These are phyloP conservation scores for Callimorpha dominula DNA, from an alignment of 2,888 invertebrate species.

Conservation along the genomic window DNA sequence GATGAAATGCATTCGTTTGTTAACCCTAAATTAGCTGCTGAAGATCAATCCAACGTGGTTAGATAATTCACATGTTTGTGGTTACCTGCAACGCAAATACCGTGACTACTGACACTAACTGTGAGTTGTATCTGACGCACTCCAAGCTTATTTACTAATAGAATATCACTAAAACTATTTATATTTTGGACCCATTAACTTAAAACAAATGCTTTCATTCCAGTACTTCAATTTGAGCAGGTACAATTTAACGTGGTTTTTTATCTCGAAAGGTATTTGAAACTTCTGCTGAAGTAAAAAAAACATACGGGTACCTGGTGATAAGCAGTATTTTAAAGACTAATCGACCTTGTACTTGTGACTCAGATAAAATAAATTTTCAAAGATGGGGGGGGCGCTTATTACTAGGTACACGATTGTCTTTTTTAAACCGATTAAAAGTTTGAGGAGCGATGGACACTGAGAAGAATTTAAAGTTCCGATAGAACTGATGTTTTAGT, in stretches of 20 bases:
- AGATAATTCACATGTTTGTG: conserved; percentile 60
- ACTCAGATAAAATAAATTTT: not conserved
- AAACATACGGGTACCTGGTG: not conserved
- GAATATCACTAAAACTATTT: conserved; percentile 24
- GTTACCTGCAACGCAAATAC: conserved; percentile 57
- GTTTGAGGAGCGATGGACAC: not conserved
- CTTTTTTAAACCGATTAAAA: not conserved
- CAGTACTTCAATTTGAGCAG: not conserved
- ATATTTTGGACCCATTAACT: not conserved
- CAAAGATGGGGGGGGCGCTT: too few species aligned
- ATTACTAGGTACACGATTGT: not conserved
- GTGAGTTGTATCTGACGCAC: conserved; percentile 20
- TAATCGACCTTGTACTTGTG: not conserved
- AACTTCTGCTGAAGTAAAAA: not conserved
- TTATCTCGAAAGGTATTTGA: not conserved
- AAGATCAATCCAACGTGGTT: conserved; percentile 43
- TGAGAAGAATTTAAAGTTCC: not conserved
- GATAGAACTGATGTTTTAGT: not conserved
- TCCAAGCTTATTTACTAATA: conserved; percentile 21
- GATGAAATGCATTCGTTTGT: conserved; percentile 8
- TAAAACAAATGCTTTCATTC: not conserved
- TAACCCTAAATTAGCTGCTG: conserved; percentile 44
- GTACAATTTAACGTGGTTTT: not conserved
- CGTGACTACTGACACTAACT: conserved; percentile 46
- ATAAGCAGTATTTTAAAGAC: too few species aligned